Percentiles rank a stretch among this genome's conserved stretches.
Conservation (phyloP, 2,797 vertebrate species). For the Ctenopoma multispine region DNA sequence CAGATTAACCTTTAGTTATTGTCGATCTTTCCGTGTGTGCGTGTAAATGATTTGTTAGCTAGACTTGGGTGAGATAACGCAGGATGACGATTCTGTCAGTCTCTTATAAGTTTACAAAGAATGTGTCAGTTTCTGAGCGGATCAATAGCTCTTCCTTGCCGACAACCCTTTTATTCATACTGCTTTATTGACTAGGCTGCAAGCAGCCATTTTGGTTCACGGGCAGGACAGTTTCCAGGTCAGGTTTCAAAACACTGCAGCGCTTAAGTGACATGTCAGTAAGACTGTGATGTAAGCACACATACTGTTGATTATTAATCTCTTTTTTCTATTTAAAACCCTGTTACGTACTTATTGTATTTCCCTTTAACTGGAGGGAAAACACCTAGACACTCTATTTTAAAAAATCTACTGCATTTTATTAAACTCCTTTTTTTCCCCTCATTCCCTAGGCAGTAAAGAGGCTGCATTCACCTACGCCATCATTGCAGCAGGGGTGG, state of each 20-base stretch:
- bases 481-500: slow-evolving; percentile 95
- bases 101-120: slow-evolving; percentile 74
- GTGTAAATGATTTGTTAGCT: slow-evolving; percentile 81
- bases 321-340: slow-evolving; percentile 28
- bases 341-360: slow-evolving; percentile 19
- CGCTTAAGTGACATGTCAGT: slow-evolving; percentile 63
- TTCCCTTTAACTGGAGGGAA: slow-evolving; percentile 13
- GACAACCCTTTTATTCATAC: slow-evolving; percentile 81
- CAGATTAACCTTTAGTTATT: slow-evolving; percentile 75
- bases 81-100: slow-evolving; percentile 72
- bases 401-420: slow-evolving; percentile 8
- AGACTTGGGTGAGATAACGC: slow-evolving; percentile 77
- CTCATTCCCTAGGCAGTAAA: slow-evolving; percentile 87
- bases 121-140: slow-evolving; percentile 61
- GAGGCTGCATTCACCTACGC: slow-evolving; percentile 97
- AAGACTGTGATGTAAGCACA: slow-evolving; percentile 65
- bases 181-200: slow-evolving; percentile 74
- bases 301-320: slow-evolving; percentile 70
- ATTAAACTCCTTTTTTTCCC: slow-evolving; percentile 37
- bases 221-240: slow-evolving; percentile 78
- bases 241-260: slow-evolving; percentile 75
- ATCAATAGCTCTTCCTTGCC: slow-evolving; percentile 79
- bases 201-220: slow-evolving; percentile 76
- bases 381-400: slow-evolving; percentile 14
- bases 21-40: slow-evolving; percentile 70